phyloP scores from a whole-genome alignment of 1,140 invertebrate genomes.

The Drosophila erecta region DNA sequence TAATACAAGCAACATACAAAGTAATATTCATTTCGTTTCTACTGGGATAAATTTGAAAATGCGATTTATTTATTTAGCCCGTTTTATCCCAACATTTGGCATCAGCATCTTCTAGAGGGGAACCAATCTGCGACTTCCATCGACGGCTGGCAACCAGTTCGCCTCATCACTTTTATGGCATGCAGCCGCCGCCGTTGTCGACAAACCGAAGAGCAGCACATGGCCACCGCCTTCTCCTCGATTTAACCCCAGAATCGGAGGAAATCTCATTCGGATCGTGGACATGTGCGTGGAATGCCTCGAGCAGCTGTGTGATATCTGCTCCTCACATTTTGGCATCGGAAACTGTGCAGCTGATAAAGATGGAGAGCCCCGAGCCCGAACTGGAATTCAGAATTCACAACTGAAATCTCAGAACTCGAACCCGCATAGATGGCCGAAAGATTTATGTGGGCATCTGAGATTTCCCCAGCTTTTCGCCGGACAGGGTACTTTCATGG shows the following conservation, averaged over 20 bases:
- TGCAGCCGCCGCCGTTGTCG: conserved; percentile 37
- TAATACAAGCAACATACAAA: no score
- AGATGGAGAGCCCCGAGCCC: conserved; percentile 8
- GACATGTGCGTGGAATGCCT: conserved; percentile 77
- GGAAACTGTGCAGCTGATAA: conserved; percentile 50
- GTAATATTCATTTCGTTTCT: no score
- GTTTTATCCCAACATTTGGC: conserved; percentile 1
- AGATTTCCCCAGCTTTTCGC: conserved; percentile 17
- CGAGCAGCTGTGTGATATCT: conserved; percentile 61
- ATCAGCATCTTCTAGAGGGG: background rate
- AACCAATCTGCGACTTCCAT: conserved; percentile 10
- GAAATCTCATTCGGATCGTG: conserved; percentile 52
- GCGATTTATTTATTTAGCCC: conserved; percentile 5
- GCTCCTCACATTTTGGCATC: conserved; percentile 45
- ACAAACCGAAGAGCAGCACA: conserved; percentile 51
- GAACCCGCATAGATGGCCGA: conserved; percentile 29
- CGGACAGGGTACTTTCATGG: conserved; percentile 12
- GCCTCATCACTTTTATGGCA: conserved; percentile 73
- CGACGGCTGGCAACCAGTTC: conserved; percentile 62
- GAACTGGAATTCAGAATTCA: background rate
- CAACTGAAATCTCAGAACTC: conserved; percentile 10
- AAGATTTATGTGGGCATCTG: conserved; percentile 41
- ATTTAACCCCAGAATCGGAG: conserved; percentile 59
- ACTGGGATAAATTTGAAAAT: no score
- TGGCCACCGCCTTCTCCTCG: conserved; percentile 55